Evolutionary conservation across 1,140 invertebrate species (phyloP).

Genomic region (Drosophila elegans): DNA sequence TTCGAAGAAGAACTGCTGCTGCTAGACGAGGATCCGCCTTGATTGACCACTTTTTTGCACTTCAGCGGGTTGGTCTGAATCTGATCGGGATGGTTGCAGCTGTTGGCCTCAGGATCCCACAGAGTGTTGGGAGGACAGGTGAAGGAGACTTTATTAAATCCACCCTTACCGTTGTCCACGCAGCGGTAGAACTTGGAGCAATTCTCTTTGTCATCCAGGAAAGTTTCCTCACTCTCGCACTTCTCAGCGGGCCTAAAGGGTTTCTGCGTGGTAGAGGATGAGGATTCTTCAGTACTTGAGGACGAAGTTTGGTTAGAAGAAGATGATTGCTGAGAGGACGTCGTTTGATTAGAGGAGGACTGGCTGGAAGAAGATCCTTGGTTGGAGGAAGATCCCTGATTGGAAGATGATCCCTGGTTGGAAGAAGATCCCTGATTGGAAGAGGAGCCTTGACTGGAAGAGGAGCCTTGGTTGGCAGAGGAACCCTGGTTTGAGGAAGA

Average conservation of each 20-base stretch:
- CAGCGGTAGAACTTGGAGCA: conserved; percentile 90
- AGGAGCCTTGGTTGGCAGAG: conserved; percentile 16
- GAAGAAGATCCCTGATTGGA: conserved; percentile 39
- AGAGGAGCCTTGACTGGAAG: conserved; percentile 41
- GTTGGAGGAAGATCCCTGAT: conserved; percentile 29
- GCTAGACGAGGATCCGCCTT: conserved; percentile 30
- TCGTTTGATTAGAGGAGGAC: conserved; percentile 33
- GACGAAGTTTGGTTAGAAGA: conserved; percentile 28
- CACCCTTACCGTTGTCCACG: conserved; percentile 86
- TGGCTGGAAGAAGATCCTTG: conserved; percentile 44
- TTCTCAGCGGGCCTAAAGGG: conserved; percentile 70
- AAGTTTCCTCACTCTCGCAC: conserved; percentile 86
- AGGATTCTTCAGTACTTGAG: conserved; percentile 6
- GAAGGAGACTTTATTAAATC: conserved; percentile 87
- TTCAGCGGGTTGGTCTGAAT: conserved; percentile 84
- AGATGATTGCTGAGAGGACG: not conserved
- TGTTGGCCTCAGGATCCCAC: conserved; percentile 87
- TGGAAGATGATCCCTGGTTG: conserved; percentile 37
- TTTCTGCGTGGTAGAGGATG: conserved; percentile 57
- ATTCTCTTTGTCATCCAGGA: conserved; percentile 87
- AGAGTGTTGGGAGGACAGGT: conserved; percentile 88
- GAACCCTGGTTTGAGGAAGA: conserved; percentile 51
- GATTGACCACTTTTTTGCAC: conserved; percentile 66
- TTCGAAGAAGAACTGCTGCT: conserved; percentile 54
- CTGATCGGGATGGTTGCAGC: conserved; percentile 87